Percentiles rank a stretch among this genome's conserved stretches.
Conservation (phyloP, 2,888 invertebrate genomes). For the Tolmerus cingulatus region DNA sequence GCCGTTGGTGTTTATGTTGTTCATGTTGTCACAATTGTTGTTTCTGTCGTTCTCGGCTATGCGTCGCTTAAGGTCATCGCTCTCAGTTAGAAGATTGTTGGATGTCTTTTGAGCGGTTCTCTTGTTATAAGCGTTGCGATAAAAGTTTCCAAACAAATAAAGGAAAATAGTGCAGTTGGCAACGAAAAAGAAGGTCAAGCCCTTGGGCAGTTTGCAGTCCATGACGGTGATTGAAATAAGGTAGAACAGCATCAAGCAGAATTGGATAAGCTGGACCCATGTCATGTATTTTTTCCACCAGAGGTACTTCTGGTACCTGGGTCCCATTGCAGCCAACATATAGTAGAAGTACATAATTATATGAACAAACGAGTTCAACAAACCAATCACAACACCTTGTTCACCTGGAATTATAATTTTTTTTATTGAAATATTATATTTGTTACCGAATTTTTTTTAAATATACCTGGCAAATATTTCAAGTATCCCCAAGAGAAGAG, state of each 20-base stretch:
- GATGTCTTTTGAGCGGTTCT: constrained; percentile 51
- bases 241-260: constrained; percentile 72
- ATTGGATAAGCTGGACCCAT: constrained; percentile 68
- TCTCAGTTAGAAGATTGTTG: constrained; percentile 53
- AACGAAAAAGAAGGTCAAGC: constrained; percentile 68
- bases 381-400: constrained; percentile 65
- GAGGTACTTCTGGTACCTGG: constrained; percentile 64
- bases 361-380: constrained; percentile 65
- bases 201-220: constrained; percentile 68
- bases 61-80: constrained; percentile 58
- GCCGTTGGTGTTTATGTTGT: constrained; percentile 48
- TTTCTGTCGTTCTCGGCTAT: constrained; percentile 57
- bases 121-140: constrained; percentile 66
- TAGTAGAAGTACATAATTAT: constrained; percentile 67
- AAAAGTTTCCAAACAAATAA: constrained; percentile 69
- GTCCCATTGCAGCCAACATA: constrained; percentile 65
- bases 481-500: constrained; percentile 81
- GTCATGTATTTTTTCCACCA: constrained; percentile 69
- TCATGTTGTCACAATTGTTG: constrained; percentile 47
- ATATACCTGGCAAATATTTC: constrained; percentile 77
- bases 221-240: constrained; percentile 65
- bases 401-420: constrained; percentile 55
- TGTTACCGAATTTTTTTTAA: background rate
- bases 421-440: constrained; percentile 32
- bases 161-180: constrained; percentile 67